phyloP scores from a whole-genome alignment of 2,888 invertebrate genomes.

The Ichneumoninae sp. region DNA sequence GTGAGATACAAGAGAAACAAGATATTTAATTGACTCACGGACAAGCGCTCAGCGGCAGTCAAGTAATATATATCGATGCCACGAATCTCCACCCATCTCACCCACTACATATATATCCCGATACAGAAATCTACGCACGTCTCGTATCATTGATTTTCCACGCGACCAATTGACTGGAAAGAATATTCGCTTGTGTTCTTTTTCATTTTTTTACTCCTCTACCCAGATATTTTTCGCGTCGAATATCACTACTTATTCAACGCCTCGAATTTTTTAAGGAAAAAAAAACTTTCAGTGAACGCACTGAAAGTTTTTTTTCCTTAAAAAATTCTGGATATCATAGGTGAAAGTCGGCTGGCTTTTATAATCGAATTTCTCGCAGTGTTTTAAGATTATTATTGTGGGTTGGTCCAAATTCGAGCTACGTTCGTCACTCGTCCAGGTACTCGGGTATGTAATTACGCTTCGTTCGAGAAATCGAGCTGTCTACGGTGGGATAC shows the following conservation, averaged over 20 bases:
- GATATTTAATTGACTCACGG: conserved; percentile 63
- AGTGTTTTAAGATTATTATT: conserved; percentile 17
- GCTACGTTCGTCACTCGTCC: conserved; percentile 4
- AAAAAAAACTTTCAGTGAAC: no score
- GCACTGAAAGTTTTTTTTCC: neutral
- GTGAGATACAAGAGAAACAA: conserved; percentile 27
- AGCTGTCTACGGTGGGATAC: conserved; percentile 38
- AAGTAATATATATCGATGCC: conserved; percentile 38
- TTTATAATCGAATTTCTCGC: conserved; percentile 29
- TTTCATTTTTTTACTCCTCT: neutral
- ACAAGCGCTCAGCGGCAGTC: conserved; percentile 35
- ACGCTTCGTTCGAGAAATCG: conserved; percentile 23
- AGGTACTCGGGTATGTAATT: conserved; percentile 25
- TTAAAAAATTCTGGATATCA: neutral
- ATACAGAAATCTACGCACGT: conserved; percentile 16
- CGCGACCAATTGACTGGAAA: conserved; percentile 39
- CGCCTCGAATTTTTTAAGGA: no score
- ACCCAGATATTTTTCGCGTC: neutral
- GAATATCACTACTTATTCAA: neutral
- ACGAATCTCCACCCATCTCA: conserved; percentile 11
- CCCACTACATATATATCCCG: neutral
- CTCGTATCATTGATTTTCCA: conserved; percentile 54
- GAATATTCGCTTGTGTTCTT: conserved; percentile 31
- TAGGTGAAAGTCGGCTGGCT: neutral
- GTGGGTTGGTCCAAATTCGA: conserved; percentile 6